Base-by-base conservation (phyloP, 2,888 invertebrate genomes). In the Archips xylosteana region DNA sequence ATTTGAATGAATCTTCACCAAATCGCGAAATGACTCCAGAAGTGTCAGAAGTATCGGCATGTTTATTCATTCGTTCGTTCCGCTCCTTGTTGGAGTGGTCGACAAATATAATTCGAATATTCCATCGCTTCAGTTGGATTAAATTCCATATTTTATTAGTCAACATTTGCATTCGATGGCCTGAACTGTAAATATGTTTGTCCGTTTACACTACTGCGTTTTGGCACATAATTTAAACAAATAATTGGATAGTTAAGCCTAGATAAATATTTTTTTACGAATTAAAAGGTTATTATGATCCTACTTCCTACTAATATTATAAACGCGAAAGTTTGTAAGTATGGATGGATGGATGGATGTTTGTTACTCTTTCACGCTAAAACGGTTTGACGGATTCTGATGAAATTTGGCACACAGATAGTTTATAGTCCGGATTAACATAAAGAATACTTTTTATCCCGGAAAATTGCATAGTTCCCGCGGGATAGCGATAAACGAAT, bases 41-140 rank as follows among this genome's bases (percentile, higher is more conserved):
- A 3, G 32, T 57, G 8, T 12, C 12, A 57, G 4, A 34, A 57
- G 34, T 49, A 9, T 65, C 39, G 36, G 13, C 65, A 64, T 59
- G 36, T 64, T 65, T 59, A 49, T 71, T 59, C 63, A 32, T 63
- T 34, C 32, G 32, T 32, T 45, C 39, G 6, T n/a, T 32, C 15
- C 23, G 13, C 32, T n/a, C 6, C 47, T 13, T 32, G 63, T 54
- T 62, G 42, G 23, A 73, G 68, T 73, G 42, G 59, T 42, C 45
- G 32, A 59, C 63, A 73, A 73, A 73, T 59, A 73, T 73, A 59
- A 10, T 67, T 32, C 34, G 15, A 72, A 68, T 62, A 13, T 36
- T 72, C 62, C 45, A 57, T 57, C 57, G 47, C 45, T n/a, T 49
- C 39, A 13, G 51, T 51, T n/a, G 32, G 36, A 73, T 69, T 64